Base-by-base conservation (phyloP, 2,888 invertebrate genomes). In the Neocrepidodera transversa region DNA sequence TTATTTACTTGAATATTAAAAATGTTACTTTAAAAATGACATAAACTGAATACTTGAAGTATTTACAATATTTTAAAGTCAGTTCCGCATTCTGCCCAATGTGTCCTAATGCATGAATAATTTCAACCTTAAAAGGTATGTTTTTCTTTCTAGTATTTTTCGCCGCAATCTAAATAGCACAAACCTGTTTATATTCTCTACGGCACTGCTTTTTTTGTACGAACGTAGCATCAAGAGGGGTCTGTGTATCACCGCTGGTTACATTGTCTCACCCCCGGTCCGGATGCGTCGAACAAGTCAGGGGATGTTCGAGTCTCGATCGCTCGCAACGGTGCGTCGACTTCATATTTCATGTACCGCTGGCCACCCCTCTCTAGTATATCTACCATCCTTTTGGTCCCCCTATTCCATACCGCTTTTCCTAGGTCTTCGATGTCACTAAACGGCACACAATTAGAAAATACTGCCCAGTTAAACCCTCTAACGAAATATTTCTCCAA, bases 311-410 rank as follows among this genome's bases (percentile, higher is more conserved):
- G 64, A 65, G 63, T 59, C 71, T 67, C 68, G 68, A 67, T 67
- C 68, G 67, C 59, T 64, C 65, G 66, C 71, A 69, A 68, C 68
- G 73, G 68, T 73, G 73, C 74, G 72, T 73, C 67, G 70, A 74
- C 71, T 76, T 74, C 74, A 75, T 77, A 77, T 76, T 76, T 76
- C 75, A 76, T 74, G 72, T 71, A 65, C 71, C 72, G 68, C 65
- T 69, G 68, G 63, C 45, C 45, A 54, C 70, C 70, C 67, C 69
- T 71, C 71, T 63, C 30, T n/a, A n/a, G 38, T 38, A 36, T 23
- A 40, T 40, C 28, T 47, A 26, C 55, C 35, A 32, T 35, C 55
- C 58, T 43, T 48, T 36, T 35, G 20, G 23, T 17, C 16, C 16
- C 23, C 23, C 23, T 6, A 23, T 42, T 38, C 20, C 40, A 32